These are phyloP conservation scores for Eptatretus atami DNA, from an alignment of 2,797 vertebrate genomes.

Conservation along the genomic window DNA sequence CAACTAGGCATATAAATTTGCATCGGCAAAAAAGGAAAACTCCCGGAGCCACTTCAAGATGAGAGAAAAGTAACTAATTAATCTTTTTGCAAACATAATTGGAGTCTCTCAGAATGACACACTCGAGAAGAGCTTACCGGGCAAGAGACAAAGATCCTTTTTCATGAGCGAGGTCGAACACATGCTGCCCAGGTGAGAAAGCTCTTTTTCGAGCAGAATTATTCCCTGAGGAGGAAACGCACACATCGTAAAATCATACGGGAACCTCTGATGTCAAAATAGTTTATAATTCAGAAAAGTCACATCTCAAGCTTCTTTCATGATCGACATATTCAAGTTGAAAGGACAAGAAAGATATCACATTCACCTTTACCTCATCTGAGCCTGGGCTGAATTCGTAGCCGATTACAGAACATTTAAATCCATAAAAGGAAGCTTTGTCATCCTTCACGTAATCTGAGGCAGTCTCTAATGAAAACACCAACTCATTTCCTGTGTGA, in stretches of 20 bases:
- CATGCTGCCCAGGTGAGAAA: slow-evolving; percentile 70
- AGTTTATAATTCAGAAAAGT: too few relatives aligned
- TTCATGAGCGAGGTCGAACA: slow-evolving; percentile 97
- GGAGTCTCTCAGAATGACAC: background rate
- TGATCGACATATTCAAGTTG: too few relatives aligned
- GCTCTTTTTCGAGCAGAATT: slow-evolving; percentile 81
- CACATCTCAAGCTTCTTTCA: too few relatives aligned
- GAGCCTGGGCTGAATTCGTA: slow-evolving; percentile 81
- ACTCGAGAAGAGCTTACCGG: background rate
- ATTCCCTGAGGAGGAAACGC: slow-evolving; percentile 34
- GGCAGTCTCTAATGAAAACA: slow-evolving; percentile 86
- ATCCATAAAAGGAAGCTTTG: slow-evolving; percentile 83
- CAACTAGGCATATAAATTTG: background rate
- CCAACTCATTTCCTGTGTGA: slow-evolving; percentile 54
- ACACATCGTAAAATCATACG: too few relatives aligned
- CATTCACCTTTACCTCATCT: slow-evolving; percentile 44
- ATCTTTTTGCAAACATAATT: slow-evolving; percentile 5
- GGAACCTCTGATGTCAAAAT: too few relatives aligned
- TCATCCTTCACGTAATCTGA: slow-evolving; percentile 99
- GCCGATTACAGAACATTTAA: slow-evolving; percentile 80
- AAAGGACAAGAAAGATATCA: background rate
- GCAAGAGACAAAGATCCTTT: slow-evolving; percentile 54
- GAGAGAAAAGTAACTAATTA: background rate
- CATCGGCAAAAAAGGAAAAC: background rate
- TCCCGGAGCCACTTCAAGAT: background rate